Base-by-base conservation (phyloP, 1,140 invertebrate genomes). In the Nixonia krombeini region DNA sequence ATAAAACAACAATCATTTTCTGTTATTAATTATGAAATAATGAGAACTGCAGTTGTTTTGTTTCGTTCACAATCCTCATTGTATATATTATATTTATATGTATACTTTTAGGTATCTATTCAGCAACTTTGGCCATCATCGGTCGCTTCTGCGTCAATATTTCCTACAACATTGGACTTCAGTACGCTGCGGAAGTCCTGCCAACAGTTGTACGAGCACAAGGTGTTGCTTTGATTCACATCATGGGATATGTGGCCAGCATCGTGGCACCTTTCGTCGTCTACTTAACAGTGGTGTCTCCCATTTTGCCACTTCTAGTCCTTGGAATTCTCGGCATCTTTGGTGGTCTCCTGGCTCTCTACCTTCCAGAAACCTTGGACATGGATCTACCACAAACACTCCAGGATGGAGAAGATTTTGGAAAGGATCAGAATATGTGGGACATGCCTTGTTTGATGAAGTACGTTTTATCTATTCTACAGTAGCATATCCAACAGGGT, bases 151-250 rank as follows among this genome's bases (percentile, higher is more conserved):
- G 90, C 56, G 90, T 95, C 9, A 96, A 95, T 67, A 93, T 94
- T 21, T 92, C 93, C 0, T 95, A 95, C 78, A 96, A 95, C 76
- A 95, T 96, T 45, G 93, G 93, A 0, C 87, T 96, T 0, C 94
- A 96, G 72, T 96, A 94, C 82, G 93, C 93, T 0, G 93, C 94
- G 0, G 94, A 96, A 78, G 80, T 96, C 0, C 77, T 96, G 7
- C 94, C 94, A 0, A 96, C 94, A 0, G 94, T 95, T 0, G 92
- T 96, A 0, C 79, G 94, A 33, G 93, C 92, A 0, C 93, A 95
- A 80, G 93, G 93, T 0, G 89, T 95, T 0, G 91, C 93, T 9
- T 81, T 94, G 0, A 94, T 95, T 44, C 93, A 95, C 69, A 94
- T 95, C 33, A 91, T 92, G 86, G 94, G 94, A 18, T 95, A 94